These are phyloP conservation scores for Hylyphantes graminicola DNA, from an alignment of 1,140 invertebrate species.

Conservation along the genomic window DNA sequence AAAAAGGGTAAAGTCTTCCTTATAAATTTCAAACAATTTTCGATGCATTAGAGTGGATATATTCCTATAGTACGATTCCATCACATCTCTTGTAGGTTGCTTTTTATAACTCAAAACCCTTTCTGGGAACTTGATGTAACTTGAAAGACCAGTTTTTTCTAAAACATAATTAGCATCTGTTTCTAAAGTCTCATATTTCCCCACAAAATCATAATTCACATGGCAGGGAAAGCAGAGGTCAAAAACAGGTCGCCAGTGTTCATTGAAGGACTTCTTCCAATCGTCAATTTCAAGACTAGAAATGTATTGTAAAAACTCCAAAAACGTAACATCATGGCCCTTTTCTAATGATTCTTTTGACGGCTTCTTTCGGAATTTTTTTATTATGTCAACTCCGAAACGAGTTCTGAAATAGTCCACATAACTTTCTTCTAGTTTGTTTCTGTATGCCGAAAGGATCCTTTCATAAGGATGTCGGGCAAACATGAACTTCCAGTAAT, in stretches of 20 bases:
- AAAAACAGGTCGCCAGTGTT: constrained; percentile 88
- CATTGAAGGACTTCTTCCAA: constrained; percentile 73
- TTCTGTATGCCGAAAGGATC: constrained; percentile 87
- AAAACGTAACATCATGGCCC: constrained; percentile 87
- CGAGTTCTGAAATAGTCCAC: constrained; percentile 80
- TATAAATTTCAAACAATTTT: constrained; percentile 55
- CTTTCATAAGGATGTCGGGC: constrained; percentile 92
- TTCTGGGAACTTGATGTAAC: constrained; percentile 61
- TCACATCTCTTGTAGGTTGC: constrained; percentile 51
- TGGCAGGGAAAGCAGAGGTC: constrained; percentile 87
- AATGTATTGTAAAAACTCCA: constrained; percentile 83
- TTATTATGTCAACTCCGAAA: constrained; percentile 84
- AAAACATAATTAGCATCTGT: constrained; percentile 78
- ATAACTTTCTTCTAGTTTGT: constrained; percentile 83
- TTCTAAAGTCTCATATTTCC: constrained; percentile 85
- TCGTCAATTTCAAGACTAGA: constrained; percentile 53
- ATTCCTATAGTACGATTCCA: constrained; percentile 58
- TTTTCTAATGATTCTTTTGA: constrained; percentile 77
- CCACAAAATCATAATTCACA: constrained; percentile 89
- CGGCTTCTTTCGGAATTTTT: constrained; percentile 79
- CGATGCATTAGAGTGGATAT: constrained; percentile 43
- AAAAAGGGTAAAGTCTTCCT: constrained; percentile 59
- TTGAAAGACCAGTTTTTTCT: constrained; percentile 61
- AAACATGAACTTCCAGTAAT: constrained; percentile 85
- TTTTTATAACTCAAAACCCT: constrained; percentile 53